phyloP scores from a whole-genome alignment of 2,888 invertebrate genomes.

The Metallyticus violacea region DNA sequence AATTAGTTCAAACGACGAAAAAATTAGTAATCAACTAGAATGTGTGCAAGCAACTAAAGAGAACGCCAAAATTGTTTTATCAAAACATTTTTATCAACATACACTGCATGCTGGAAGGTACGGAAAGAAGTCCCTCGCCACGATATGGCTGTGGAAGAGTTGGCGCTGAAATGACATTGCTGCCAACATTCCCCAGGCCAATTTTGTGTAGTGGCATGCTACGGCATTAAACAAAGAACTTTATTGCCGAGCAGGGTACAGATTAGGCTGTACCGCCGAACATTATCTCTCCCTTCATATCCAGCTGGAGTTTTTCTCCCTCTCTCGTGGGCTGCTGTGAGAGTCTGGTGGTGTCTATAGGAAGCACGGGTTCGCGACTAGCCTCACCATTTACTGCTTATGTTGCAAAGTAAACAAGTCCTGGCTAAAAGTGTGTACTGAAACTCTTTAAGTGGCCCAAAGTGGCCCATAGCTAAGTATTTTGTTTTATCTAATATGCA shows the following conservation, averaged over 20 bases:
- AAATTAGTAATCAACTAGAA: too few species aligned
- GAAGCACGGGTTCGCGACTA: background rate
- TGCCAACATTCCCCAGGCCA: background rate
- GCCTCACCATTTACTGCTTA: too few species aligned
- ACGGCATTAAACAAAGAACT: background rate
- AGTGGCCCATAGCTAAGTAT: too few species aligned
- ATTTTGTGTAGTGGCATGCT: background rate
- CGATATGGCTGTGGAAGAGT: background rate
- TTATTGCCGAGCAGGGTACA: background rate
- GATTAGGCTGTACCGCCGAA: background rate
- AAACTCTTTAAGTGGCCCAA: too few species aligned
- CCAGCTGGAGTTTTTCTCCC: background rate
- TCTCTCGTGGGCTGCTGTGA: background rate
- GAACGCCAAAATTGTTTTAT: too few species aligned
- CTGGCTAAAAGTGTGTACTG: too few species aligned
- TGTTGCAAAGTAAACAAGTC: too few species aligned
- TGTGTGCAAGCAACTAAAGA: too few species aligned
- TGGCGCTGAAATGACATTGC: background rate
- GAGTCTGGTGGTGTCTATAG: too few species aligned
- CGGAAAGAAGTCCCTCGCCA: background rate
- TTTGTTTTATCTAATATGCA: too few species aligned
- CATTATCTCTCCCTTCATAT: background rate
- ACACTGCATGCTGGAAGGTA: background rate
- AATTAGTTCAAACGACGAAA: too few species aligned
- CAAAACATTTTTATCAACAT: too few species aligned